A percentile compares a stretch with the other conserved stretches of the same genome.
phyloP scores from a whole-genome alignment of 2,888 invertebrate species.

The Hipparchia sbordonii region DNA sequence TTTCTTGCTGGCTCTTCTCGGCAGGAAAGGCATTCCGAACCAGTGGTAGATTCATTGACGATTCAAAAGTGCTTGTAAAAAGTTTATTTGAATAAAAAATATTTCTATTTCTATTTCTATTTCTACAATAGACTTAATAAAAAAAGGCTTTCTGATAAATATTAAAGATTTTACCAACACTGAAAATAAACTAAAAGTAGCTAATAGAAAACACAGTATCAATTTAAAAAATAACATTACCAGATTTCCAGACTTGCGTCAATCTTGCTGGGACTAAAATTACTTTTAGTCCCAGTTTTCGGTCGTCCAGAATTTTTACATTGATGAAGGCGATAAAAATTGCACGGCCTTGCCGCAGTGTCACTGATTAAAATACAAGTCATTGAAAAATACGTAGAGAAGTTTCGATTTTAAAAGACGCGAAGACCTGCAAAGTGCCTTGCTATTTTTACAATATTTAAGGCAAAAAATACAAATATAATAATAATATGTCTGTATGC shows the following conservation, averaged over 20 bases:
- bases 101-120: too few species aligned
- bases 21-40: too few species aligned
- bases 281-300: background rate
- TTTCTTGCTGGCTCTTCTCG: too few species aligned
- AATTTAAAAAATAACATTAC: background rate
- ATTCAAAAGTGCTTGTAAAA: too few species aligned
- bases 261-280: background rate
- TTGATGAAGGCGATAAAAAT: conserved; percentile 8
- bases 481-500: too few species aligned
- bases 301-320: background rate
- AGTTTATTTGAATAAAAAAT: too few species aligned
- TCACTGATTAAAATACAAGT: conserved; percentile 1
- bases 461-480: too few species aligned
- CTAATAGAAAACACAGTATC: background rate
- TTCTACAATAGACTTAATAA: too few species aligned
- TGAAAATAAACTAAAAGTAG: background rate
- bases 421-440: background rate
- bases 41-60: too few species aligned
- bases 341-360: background rate
- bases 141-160: too few species aligned
- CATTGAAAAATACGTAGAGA: background rate
- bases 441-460: background rate
- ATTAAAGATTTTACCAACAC: too few species aligned
- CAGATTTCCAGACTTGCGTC: background rate
- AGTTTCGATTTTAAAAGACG: background rate